These are phyloP conservation scores for Eumerus sabulonum DNA, from an alignment of 2,888 invertebrate genomes.

Conservation along the genomic window DNA sequence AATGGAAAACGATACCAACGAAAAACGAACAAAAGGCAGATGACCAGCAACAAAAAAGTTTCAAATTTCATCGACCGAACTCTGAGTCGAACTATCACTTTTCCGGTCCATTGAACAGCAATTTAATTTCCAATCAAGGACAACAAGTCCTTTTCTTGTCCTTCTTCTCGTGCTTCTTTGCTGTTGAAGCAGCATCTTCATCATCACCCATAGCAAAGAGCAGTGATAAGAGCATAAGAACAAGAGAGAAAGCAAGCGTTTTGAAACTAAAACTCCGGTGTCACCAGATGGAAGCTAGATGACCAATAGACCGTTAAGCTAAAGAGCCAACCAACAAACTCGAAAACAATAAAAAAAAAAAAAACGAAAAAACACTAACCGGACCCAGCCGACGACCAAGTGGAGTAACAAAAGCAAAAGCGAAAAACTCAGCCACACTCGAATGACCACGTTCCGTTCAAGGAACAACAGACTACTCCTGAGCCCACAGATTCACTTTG, in stretches of 20 bases:
- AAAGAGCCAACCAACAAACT: constrained; percentile 6
- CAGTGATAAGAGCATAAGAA: neutral
- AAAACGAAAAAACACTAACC: constrained; percentile 10
- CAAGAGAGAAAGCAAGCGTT: neutral
- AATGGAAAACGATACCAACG: too few relatives aligned
- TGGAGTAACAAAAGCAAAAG: constrained; percentile 1
- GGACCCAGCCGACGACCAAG: constrained; percentile 38
- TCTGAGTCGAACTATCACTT: constrained; percentile 54
- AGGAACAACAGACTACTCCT: too few relatives aligned
- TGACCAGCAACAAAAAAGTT: constrained; percentile 20
- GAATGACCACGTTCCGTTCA: too few relatives aligned
- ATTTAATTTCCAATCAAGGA: constrained; percentile 68
- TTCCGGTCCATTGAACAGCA: constrained; percentile 62
- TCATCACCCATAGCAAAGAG: neutral
- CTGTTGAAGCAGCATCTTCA: constrained; percentile 19
- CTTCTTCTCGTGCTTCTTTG: neutral
- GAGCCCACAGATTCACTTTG: constrained; percentile 18
- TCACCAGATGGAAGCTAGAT: constrained; percentile 54
- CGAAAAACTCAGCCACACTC: neutral
- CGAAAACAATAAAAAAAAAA: constrained; percentile 15
- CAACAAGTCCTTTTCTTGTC: constrained; percentile 31
- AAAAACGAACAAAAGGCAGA: too few relatives aligned
- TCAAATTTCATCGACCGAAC: constrained; percentile 64
- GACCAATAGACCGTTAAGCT: constrained; percentile 23
- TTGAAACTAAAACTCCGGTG: constrained; percentile 18